phyloP scores from a whole-genome alignment of 2,888 invertebrate genomes.

The Nymphalis polychloros region DNA sequence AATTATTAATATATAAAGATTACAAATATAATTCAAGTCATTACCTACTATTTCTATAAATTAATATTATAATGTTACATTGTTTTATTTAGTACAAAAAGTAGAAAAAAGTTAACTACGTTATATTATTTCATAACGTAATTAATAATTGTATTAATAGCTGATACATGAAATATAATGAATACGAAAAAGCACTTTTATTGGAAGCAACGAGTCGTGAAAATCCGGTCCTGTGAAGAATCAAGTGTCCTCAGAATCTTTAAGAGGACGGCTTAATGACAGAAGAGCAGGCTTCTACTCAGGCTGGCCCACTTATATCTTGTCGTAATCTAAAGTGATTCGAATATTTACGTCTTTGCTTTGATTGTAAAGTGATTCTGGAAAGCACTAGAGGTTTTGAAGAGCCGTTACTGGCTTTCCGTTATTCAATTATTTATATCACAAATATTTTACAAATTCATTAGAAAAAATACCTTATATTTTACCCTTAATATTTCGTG shows the following conservation, averaged over 20 bases:
- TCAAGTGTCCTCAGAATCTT: constrained; percentile 58
- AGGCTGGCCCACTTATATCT: constrained; percentile 25
- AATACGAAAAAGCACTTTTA: constrained; percentile 22
- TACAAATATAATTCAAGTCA: too few species aligned
- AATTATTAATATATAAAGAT: too few species aligned
- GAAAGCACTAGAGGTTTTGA: constrained; percentile 3
- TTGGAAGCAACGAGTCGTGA: constrained; percentile 62
- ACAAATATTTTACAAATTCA: too few species aligned
- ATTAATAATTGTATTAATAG: background rate
- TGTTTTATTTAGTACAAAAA: too few species aligned
- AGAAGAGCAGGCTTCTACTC: constrained; percentile 32
- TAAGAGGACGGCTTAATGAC: constrained; percentile 61
- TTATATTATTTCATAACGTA: background rate
- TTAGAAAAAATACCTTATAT: too few species aligned
- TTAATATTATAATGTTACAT: too few species aligned
- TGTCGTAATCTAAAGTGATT: constrained; percentile 26
- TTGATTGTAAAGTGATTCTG: constrained; percentile 17
- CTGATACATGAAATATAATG: background rate
- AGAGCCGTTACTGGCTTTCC: constrained; percentile 6
- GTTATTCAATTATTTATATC: constrained; percentile 7
- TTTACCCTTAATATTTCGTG: too few species aligned
- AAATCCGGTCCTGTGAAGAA: constrained; percentile 64
- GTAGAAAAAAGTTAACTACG: background rate
- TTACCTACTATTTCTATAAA: too few species aligned
- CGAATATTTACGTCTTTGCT: constrained; percentile 21